Evolutionary conservation across 2,797 vertebrate species (phyloP).

Genomic region (Trachurus trachurus): DNA sequence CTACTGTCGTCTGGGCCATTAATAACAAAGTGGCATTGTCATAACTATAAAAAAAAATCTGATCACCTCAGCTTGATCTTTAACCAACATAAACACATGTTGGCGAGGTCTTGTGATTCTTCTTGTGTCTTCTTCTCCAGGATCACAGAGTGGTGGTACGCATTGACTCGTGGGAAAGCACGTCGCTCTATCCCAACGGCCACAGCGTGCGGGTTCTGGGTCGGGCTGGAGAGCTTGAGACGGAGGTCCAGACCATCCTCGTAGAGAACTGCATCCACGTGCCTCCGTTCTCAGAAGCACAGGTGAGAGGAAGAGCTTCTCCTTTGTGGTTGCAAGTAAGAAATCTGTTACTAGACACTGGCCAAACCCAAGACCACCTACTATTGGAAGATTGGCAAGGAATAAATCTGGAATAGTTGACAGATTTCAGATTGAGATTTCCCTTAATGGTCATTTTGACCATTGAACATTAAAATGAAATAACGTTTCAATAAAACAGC

Average conservation of each 20-base stretch:
- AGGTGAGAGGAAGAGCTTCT: constrained; percentile 85
- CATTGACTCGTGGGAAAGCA: constrained; percentile 95
- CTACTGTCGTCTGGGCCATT: not conserved
- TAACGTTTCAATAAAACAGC: no score
- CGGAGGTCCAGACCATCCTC: constrained; percentile 94
- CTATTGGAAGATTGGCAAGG: no score
- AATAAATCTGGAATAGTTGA: no score
- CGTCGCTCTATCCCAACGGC: constrained; percentile 94
- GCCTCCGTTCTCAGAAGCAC: constrained; percentile 94
- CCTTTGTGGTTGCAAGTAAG: not conserved
- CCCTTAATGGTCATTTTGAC: no score
- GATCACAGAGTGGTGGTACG: constrained; percentile 93
- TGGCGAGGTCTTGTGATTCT: not conserved
- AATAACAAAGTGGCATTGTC: not conserved
- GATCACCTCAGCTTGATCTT: not conserved
- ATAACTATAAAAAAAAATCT: no score
- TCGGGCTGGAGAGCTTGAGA: constrained; percentile 93
- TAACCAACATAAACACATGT: not conserved
- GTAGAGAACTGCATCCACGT: constrained; percentile 94
- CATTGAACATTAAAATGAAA: no score
- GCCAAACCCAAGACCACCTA: no score
- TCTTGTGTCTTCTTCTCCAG: constrained; percentile 69
- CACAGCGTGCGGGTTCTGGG: constrained; percentile 95
- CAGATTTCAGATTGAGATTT: no score
- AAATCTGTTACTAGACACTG: no score